Evolutionary conservation across 2,113 vertebrate genomes (phyloP), one percentile per base, ranked within the genome.

Genomic region (Pelodiscus sinensis): DNA sequence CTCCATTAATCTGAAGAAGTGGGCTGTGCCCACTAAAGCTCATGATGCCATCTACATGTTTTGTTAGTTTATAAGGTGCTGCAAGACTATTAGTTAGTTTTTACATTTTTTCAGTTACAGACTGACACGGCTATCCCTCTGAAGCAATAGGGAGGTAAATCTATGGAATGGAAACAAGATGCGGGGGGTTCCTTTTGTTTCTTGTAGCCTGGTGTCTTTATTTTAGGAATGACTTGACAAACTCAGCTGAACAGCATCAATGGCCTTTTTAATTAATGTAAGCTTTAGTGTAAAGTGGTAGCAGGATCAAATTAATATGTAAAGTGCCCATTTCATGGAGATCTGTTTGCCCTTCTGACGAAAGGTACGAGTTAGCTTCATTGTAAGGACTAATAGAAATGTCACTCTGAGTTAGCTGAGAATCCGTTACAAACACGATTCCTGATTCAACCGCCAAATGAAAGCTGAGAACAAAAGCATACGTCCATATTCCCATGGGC

Each of bases 331-430:
- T 71, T 84, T 85, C 87, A 92, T 83, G 50, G 91, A 90, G 82
- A 85, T 75, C 89, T 82, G 51, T 44, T 95, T 87, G 57, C 12
- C 84, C 77, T 57, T 55, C 80, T 65, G 85, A 84, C 77, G 87
- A 88, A 88, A 91, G 82, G 81, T 90, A 83, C 89, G 93, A 86
- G 93, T 80, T 54, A 35, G 44, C 29, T 92, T 96, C 94, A 95
- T 97, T 90, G 79, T 77, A 92, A 29, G 50, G 87, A 54, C 73
- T 58, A 87, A 57, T 0, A 0, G 78, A 92, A 84, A 35, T 22
- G 90, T 85, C 73, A 83, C 9, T 13, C 38, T 52, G 65, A 15
- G 31, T n/a, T 51, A 3, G 31, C 87, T 85, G 93, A 79, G 86
- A 91, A 83, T 0, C 79, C 38, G 3, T 81, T 89, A 84, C 75